Evolutionary conservation across 2,113 vertebrate species (phyloP).

Genomic region (mouse (Mus musculus)): GRCm39 chr8:13187501-13188000

Average conservation of each 20-base stretch:
- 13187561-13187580: not conserved
- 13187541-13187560: not conserved
- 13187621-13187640: not conserved
- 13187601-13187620: not conserved
- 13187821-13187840: not conserved
- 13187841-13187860: not conserved
- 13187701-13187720: not conserved
- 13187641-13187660: not conserved
- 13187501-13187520: too few species aligned
- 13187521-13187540: too few species aligned
- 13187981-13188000: not conserved
- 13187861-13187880: not conserved
- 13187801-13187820: not conserved
- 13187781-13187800: not conserved
- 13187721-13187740: not conserved
- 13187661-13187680: too few species aligned
- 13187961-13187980: not conserved
- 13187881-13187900: not conserved
- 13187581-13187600: not conserved
- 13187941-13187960: not conserved
- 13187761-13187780: not conserved
- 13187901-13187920: not conserved
- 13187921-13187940: not conserved
- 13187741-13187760: not conserved
- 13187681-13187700: not conserved